Evolutionary conservation across 2,888 invertebrate species (phyloP), one percentile per base, ranked within the genome.

Genomic region (Tortricodes alternella): DNA sequence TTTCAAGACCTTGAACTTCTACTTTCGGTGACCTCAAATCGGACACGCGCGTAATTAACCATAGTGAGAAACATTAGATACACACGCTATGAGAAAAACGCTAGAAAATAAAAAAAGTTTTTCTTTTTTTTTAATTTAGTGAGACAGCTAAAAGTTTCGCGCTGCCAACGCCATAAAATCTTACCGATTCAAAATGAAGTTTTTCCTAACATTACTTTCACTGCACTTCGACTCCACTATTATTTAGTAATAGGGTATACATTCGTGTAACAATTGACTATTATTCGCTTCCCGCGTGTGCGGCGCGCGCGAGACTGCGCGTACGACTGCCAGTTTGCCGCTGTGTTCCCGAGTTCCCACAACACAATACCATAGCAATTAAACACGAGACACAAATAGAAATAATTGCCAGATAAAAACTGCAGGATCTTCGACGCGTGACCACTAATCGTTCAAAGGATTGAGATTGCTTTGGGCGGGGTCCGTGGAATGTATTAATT

Each of bases 331-430:
- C 34, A 29, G 4, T 39, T 3, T n/a, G 37, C 16, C 34, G 7
- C 41, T 15, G 18, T 19, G 7, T 3, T 27, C 48, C 16, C 24
- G 38, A 38, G 55, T 56, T 56, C 56, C 56, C 56, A 56, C 56
- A 50, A 32, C 27, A 56, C 56, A 56, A 56, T 53, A 39, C 24
- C 13, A 15, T 38, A 9, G 21, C 37, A 56, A 56, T 56, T 44
- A 50, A 56, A 56, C 32, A 46, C 21, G 44, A 15, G 41, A 56
- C 43, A 29, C 11, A 44, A 56, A 56, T 56, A 56, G 56, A 56
- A 44, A 44, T 56, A 56, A 56, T 50, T 49, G 55, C 3, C 5
- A 34, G 19, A 32, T 16, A 56, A 56, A 56, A 56, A 49, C 29
- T 35, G 29, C 49, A 56, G 56, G 50, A 56, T 56, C 15, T 11